phyloP scores from a whole-genome alignment of 2,113 vertebrate genomes.

The Dasyornis broadbenti region DNA sequence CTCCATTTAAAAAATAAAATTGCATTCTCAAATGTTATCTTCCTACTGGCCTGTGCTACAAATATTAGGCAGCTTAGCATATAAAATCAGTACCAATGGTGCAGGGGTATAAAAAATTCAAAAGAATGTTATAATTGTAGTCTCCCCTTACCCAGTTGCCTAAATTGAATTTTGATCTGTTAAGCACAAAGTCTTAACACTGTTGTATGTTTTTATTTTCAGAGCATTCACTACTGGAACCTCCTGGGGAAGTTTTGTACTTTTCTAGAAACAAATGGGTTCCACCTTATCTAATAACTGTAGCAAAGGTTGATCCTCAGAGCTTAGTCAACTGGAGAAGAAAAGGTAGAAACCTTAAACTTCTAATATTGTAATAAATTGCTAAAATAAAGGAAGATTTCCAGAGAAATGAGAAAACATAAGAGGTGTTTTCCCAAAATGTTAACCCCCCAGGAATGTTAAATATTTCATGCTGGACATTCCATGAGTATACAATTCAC shows the following conservation, averaged over 20 bases:
- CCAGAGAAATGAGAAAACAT: background rate
- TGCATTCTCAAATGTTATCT: background rate
- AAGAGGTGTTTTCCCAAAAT: background rate
- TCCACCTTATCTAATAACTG: background rate
- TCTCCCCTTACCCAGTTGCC: background rate
- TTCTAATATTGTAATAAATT: background rate
- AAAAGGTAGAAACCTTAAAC: background rate
- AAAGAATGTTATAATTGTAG: background rate
- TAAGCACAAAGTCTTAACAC: background rate
- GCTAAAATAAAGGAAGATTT: background rate
- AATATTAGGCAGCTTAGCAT: background rate
- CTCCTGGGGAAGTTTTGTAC: background rate
- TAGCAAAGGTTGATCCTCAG: background rate
- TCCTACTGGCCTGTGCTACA: background rate
- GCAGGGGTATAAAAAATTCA: background rate
- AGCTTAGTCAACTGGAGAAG: background rate
- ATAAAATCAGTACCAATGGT: background rate
- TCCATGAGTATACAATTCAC: background rate
- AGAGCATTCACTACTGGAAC: background rate
- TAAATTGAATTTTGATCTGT: background rate
- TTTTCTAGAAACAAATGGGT: background rate
- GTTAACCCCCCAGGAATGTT: background rate
- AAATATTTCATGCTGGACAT: background rate
- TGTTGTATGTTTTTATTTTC: background rate
- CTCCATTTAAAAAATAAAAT: accelerated